These are phyloP conservation scores for Leptinotarsa defecta DNA, from an alignment of 1,140 invertebrate genomes.

Conservation along the genomic window DNA sequence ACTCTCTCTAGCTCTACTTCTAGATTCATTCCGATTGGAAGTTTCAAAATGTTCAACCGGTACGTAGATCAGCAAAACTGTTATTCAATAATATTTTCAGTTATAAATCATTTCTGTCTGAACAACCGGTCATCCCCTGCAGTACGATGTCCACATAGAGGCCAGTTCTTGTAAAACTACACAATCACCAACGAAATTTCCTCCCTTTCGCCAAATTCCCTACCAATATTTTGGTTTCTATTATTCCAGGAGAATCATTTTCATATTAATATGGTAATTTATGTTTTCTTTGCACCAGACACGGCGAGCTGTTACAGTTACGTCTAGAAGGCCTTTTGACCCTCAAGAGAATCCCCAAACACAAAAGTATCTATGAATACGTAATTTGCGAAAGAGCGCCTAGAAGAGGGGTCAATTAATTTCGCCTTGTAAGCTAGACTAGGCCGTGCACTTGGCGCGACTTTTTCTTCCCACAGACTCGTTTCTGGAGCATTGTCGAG, in stretches of 20 bases:
- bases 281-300: conserved; percentile 25
- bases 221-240: conserved; percentile 19
- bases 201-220: not conserved
- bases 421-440: conserved; percentile 24
- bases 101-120: conserved; percentile 5
- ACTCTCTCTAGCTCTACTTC: no score
- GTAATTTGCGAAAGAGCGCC: conserved; percentile 39
- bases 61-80: no score
- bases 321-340: conserved; percentile 12
- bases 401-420: conserved; percentile 38
- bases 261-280: conserved; percentile 42
- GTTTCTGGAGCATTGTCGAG: not conserved
- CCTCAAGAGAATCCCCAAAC: not conserved
- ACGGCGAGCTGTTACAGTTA: conserved; percentile 13
- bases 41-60: no score
- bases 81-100: not conserved
- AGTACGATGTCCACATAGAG: not conserved
- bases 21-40: no score
- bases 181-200: conserved; percentile 14
- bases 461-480: conserved; percentile 23
- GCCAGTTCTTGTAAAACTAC: conserved; percentile 6
- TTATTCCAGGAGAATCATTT: conserved; percentile 32
- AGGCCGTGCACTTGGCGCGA: conserved; percentile 23
- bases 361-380: conserved; percentile 37
- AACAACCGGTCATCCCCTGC: conserved; percentile 1